Evolutionary conservation across 2,888 invertebrate species (phyloP).

Genomic region (Selenia dentaria): DNA sequence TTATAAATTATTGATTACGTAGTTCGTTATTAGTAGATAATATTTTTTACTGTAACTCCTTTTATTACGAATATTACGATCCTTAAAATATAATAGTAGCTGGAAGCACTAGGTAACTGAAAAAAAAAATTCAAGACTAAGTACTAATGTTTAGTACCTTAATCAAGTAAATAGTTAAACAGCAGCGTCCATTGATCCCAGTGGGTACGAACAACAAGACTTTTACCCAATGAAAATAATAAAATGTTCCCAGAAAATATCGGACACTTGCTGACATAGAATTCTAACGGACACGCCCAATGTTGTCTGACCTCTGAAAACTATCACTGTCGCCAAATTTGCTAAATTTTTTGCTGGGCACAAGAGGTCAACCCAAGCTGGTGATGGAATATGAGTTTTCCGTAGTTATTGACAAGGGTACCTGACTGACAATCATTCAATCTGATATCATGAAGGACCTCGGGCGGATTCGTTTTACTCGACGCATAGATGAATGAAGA

Average conservation of each 20-base stretch:
- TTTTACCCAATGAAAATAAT: slow-evolving; percentile 31
- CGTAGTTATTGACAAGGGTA: slow-evolving; percentile 34
- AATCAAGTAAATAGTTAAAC: too few species aligned
- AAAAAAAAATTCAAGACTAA: too few species aligned
- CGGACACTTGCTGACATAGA: slow-evolving; percentile 34
- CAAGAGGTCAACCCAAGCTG: slow-evolving; percentile 19
- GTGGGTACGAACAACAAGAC: slow-evolving; percentile 20
- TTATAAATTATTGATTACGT: too few species aligned
- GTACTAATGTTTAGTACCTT: too few species aligned
- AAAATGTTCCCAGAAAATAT: slow-evolving; percentile 32
- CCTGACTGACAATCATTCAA: slow-evolving; percentile 34
- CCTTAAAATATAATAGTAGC: too few species aligned
- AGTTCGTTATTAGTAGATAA: too few species aligned
- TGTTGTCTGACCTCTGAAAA: slow-evolving; percentile 15
- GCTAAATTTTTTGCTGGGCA: slow-evolving; percentile 3
- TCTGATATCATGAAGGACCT: slow-evolving; percentile 17
- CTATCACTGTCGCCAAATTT: slow-evolving; percentile 2
- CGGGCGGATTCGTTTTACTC: slow-evolving; percentile 6
- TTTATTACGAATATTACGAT: too few species aligned
- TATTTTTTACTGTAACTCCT: too few species aligned
- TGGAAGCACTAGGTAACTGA: too few species aligned
- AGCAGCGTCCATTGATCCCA: slow-evolving; percentile 1
- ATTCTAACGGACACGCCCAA: slow-evolving; percentile 22
- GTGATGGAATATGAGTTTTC: slow-evolving; percentile 24
- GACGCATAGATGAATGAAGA: background rate